These are phyloP conservation scores for Podargus strigoides DNA, from an alignment of 2,797 vertebrate genomes.

Conservation along the genomic window DNA sequence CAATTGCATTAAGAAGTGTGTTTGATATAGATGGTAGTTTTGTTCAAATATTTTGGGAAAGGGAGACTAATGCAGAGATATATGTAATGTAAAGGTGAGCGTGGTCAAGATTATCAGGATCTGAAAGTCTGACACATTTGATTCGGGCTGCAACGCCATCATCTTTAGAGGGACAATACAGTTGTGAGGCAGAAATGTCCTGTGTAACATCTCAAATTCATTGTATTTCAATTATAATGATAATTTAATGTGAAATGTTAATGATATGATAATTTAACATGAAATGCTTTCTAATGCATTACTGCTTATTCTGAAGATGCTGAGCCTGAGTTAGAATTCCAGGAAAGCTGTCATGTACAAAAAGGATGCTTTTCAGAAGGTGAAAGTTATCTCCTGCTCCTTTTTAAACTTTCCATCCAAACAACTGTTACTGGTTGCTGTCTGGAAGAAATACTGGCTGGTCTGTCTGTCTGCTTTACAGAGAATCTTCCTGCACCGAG, in stretches of 20 bases:
- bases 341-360: neutral
- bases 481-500: neutral
- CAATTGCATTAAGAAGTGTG: neutral
- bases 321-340: no score
- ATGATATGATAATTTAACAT: no score
- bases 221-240: rapidly evolving
- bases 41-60: neutral
- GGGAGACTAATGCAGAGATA: neutral
- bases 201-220: no score
- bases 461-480: neutral
- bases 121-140: neutral
- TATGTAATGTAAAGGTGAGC: neutral
- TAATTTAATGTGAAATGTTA: no score
- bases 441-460: neutral
- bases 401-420: neutral
- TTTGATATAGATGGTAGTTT: neutral
- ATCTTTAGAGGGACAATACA: neutral
- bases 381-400: neutral
- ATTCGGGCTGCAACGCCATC: neutral
- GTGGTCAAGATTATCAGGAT: neutral
- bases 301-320: neutral
- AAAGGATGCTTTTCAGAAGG: neutral
- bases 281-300: neutral
- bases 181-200: neutral
- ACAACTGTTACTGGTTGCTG: rapidly evolving